Conservation (phyloP, 2,888 invertebrate genomes). For the Hypolimnas misippus region DNA sequence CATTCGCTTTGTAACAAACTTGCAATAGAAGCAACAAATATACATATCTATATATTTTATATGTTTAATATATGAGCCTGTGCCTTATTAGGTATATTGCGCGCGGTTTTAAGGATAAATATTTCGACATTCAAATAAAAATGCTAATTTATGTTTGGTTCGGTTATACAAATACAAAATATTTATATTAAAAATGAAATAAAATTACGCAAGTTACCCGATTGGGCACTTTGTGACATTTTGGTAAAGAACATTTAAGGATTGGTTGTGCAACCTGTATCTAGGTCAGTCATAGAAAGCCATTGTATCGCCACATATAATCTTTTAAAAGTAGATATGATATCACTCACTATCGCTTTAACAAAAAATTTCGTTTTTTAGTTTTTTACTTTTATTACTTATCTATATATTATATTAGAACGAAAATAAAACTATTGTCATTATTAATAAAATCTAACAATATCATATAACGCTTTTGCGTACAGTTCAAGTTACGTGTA, state of each 20-base stretch:
- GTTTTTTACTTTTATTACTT: slow-evolving; percentile 1
- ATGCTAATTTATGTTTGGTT: background rate
- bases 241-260: slow-evolving; percentile 18
- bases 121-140: slow-evolving; percentile 5
- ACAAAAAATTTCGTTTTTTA: background rate
- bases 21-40: no score
- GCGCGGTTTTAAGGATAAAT: background rate
- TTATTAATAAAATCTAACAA: no score
- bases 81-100: background rate
- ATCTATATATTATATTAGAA: no score
- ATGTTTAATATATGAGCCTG: no score
- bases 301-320: slow-evolving; percentile 16
- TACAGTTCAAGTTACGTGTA: no score
- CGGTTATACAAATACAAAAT: background rate
- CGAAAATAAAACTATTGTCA: no score
- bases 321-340: slow-evolving; percentile 8
- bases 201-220: background rate
- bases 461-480: no score
- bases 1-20: no score
- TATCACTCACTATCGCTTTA: slow-evolving; percentile 10
- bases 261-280: slow-evolving; percentile 22
- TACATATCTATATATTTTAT: no score
- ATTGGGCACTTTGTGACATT: background rate
- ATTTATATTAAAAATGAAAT: background rate
- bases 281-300: slow-evolving; percentile 20